Evolutionary conservation across 2,113 vertebrate genomes (phyloP).

Genomic region (Pterocles gutturalis): DNA sequence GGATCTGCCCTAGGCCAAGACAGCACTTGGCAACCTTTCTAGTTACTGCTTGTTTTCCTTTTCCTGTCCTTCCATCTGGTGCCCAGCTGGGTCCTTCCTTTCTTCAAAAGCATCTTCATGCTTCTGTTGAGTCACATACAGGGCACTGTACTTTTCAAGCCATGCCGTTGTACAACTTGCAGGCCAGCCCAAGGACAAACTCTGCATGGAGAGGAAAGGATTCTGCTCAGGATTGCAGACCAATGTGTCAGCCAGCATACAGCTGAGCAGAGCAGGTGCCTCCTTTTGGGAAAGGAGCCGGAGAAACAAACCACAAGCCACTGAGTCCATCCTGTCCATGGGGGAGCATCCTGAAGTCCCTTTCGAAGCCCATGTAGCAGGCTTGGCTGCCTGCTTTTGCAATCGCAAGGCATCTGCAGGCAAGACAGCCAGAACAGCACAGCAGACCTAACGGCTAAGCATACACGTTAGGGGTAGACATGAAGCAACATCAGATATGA

Average conservation of each 20-base stretch:
- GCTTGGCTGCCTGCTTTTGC: neutral
- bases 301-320: neutral
- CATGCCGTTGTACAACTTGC: neutral
- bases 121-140: conserved; percentile 6
- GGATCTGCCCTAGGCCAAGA: conserved; percentile 1
- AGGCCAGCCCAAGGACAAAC: neutral
- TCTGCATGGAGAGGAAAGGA: neutral
- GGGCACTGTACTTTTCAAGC: neutral
- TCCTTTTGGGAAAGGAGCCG: neutral
- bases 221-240: neutral
- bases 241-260: neutral
- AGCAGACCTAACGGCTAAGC: neutral
- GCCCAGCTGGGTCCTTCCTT: conserved; percentile 10
- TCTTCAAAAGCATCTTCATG: conserved; percentile 47
- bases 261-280: neutral
- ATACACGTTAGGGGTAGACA: neutral
- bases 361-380: neutral
- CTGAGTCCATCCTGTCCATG: neutral
- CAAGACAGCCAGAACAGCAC: neutral
- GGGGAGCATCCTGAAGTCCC: neutral
- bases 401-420: neutral
- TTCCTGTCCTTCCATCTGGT: conserved; percentile 7
- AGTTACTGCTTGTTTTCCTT: neutral
- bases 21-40: conserved; percentile 8
- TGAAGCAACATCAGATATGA: neutral